Conservation (phyloP, 2,888 invertebrate species). For the Sesia apiformis region DNA sequence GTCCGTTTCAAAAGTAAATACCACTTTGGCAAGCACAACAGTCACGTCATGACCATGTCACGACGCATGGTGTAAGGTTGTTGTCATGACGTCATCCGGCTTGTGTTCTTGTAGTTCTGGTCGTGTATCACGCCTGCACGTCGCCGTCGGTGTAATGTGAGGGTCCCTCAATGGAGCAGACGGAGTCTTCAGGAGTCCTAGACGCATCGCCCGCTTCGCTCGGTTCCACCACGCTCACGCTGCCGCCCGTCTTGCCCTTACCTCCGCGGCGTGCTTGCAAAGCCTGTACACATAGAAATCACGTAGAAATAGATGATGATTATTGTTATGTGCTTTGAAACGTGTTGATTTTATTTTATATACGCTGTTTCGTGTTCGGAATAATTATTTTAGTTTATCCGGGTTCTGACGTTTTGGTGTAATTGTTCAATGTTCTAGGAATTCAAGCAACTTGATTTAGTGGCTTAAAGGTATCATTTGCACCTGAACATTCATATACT, state of each 20-base stretch:
- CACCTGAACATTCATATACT: too few species aligned
- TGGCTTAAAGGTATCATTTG: too few species aligned
- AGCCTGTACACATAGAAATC: slow-evolving; percentile 65
- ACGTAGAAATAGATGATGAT: neutral
- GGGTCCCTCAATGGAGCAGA: slow-evolving; percentile 90
- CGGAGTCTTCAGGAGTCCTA: slow-evolving; percentile 92
- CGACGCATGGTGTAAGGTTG: too few species aligned
- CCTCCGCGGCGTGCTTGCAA: slow-evolving; percentile 80
- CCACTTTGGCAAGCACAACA: too few species aligned
- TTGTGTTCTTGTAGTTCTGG: too few species aligned
- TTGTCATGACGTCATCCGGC: neutral
- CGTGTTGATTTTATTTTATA: neutral
- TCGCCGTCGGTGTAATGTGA: slow-evolving; percentile 78
- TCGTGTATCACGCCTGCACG: slow-evolving; percentile 49
- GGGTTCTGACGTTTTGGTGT: too few species aligned
- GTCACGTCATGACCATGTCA: too few species aligned
- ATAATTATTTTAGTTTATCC: too few species aligned
- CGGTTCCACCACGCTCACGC: slow-evolving; percentile 75
- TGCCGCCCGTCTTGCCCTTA: slow-evolving; percentile 67
- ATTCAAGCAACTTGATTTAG: too few species aligned
- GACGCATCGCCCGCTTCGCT: slow-evolving; percentile 85
- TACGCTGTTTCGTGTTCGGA: neutral
- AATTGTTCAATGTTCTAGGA: too few species aligned
- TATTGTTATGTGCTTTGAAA: neutral
- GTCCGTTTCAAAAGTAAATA: too few species aligned